phyloP scores from a whole-genome alignment of 2,797 vertebrate genomes.

The Ispidina lecontei region DNA sequence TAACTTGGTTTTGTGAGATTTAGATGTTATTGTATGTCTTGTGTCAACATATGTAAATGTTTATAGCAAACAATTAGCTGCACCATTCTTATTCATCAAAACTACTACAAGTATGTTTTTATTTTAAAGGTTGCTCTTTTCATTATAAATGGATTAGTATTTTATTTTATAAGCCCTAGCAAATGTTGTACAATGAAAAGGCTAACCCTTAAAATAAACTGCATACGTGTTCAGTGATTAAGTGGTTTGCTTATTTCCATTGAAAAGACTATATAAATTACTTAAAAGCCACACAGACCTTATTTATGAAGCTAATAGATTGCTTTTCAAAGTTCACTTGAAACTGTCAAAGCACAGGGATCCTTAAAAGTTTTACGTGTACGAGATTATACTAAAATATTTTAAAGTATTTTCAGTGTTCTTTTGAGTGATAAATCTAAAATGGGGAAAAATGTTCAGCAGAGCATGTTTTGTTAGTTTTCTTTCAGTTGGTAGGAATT shows the following conservation, averaged over 20 bases:
- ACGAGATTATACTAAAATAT: background rate
- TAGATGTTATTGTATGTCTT: background rate
- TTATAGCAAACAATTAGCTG: background rate
- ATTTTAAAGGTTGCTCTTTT: constrained; percentile 25
- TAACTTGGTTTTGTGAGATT: background rate
- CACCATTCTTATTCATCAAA: background rate
- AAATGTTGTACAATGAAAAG: constrained; percentile 52
- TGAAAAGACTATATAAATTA: constrained; percentile 62
- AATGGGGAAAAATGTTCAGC: background rate
- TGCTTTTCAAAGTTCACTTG: constrained; percentile 44
- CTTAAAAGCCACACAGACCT: constrained; percentile 47
- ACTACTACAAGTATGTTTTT: background rate
- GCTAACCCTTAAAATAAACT: constrained; percentile 52
- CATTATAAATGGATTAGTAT: constrained; percentile 45
- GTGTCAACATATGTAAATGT: background rate
- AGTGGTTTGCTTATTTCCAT: constrained; percentile 29
- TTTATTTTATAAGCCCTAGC: constrained; percentile 57
- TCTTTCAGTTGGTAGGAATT: constrained; percentile 14
- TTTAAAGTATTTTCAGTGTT: constrained; percentile 17
- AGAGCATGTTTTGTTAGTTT: background rate
- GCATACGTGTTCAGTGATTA: constrained; percentile 57
- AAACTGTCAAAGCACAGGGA: background rate
- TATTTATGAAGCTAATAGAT: constrained; percentile 53
- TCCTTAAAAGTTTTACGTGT: background rate
- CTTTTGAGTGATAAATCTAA: constrained; percentile 11